Conservation (phyloP, 2,113 vertebrate genomes). For the Scytalopus superciliaris region DNA sequence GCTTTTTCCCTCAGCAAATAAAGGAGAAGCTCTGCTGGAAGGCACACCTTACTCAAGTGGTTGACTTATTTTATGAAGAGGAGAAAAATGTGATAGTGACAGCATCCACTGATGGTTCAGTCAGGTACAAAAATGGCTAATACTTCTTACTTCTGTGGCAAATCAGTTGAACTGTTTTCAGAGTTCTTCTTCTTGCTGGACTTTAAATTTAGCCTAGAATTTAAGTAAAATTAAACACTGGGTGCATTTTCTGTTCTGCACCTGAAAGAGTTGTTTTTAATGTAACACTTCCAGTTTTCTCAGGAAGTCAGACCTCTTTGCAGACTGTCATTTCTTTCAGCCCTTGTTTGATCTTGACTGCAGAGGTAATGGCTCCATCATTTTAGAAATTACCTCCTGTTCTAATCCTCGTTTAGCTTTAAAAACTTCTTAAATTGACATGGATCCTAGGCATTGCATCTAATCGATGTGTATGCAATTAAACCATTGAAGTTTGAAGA, state of each 20-base stretch:
- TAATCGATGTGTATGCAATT: not conserved
- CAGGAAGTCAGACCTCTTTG: not conserved
- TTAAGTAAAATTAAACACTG: not conserved
- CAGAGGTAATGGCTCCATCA: not conserved
- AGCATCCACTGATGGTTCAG: slow-evolving; percentile 70
- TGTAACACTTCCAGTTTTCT: not conserved
- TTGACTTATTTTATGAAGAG: slow-evolving; percentile 62
- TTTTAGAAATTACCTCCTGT: not conserved
- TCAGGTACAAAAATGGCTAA: slow-evolving; percentile 61
- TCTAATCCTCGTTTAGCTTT: not conserved
- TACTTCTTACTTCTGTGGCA: not conserved
- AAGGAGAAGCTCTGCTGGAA: slow-evolving; percentile 72
- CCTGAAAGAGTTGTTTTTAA: not conserved
- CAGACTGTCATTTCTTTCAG: not conserved
- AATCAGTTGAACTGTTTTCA: not conserved
- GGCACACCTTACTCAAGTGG: slow-evolving; percentile 67
- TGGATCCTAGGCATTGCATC: not conserved
- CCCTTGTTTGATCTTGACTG: not conserved
- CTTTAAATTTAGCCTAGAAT: not conserved
- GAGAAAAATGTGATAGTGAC: slow-evolving; percentile 70
- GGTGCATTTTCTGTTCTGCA: not conserved
- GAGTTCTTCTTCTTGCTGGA: not conserved
- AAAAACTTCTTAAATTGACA: not conserved
- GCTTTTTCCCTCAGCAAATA: slow-evolving; percentile 50
- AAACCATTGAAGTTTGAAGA: not conserved